A percentile compares a stretch with the other conserved stretches of the same genome.
Conservation (phyloP, 2,113 vertebrate species). For the Saccopteryx leptura region DNA sequence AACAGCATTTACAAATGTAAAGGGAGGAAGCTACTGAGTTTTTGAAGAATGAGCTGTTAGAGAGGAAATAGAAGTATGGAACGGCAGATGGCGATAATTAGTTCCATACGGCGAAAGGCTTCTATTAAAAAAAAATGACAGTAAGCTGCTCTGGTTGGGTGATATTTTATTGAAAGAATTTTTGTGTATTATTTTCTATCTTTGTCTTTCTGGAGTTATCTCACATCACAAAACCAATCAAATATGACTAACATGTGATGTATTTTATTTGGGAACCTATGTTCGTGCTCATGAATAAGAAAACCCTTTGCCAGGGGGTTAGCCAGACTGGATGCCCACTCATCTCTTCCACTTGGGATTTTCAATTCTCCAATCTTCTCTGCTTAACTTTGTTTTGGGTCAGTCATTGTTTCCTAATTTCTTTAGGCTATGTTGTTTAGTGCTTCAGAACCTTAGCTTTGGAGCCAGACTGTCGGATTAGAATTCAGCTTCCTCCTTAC, state of each 20-base stretch:
- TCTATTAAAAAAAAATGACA: conserved; percentile 80
- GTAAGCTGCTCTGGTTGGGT: conserved; percentile 79
- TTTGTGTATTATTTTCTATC: conserved; percentile 66
- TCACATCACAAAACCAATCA: background rate
- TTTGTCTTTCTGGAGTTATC: conserved; percentile 53
- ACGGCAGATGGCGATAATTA: conserved; percentile 96
- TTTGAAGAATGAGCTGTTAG: conserved; percentile 97
- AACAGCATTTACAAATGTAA: conserved; percentile 98
- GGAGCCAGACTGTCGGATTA: background rate
- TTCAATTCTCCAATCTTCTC: background rate
- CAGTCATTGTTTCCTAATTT: background rate
- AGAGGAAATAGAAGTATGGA: conserved; percentile 94
- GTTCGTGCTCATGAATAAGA: background rate
- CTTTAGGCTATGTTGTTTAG: background rate
- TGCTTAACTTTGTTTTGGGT: background rate
- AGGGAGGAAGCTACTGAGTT: conserved; percentile 99
- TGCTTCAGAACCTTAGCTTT: background rate
- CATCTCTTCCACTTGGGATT: background rate
- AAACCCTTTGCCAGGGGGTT: background rate
- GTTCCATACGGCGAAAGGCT: conserved; percentile 91
- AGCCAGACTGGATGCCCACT: background rate
- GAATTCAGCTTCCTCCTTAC: background rate
- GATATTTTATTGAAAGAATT: conserved; percentile 83
- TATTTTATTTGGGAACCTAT: background rate
- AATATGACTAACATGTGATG: conserved; percentile 2